These are phyloP conservation scores for Trissolcus japonicus DNA, from an alignment of 2,888 invertebrate species.

Conservation along the genomic window DNA sequence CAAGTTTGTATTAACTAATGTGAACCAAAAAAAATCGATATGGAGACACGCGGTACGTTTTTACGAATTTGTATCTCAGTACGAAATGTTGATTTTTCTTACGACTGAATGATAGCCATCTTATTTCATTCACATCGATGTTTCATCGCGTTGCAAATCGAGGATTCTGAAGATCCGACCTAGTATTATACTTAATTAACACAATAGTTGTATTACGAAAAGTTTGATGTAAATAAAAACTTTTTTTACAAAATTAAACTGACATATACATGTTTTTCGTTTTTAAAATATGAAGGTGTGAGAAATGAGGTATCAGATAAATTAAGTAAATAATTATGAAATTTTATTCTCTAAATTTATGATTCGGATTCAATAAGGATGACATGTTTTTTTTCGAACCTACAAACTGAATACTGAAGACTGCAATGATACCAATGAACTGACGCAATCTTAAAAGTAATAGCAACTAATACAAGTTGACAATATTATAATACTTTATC, in stretches of 20 bases:
- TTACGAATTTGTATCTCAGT: slow-evolving; percentile 17
- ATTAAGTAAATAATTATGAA: slow-evolving; percentile 24
- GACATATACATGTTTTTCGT: background rate
- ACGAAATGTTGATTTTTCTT: slow-evolving; percentile 14
- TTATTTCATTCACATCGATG: background rate
- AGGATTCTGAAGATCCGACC: slow-evolving; percentile 8
- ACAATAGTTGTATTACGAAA: slow-evolving; percentile 25
- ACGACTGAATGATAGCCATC: slow-evolving; percentile 12
- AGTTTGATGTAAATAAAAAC: slow-evolving; percentile 42
- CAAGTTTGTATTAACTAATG: slow-evolving; percentile 1
- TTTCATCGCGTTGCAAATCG: slow-evolving; percentile 20
- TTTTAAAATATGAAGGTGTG: background rate
- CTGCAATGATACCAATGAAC: background rate
- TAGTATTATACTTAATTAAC: slow-evolving; percentile 32
- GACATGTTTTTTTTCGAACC: no score
- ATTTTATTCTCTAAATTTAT: slow-evolving; percentile 7
- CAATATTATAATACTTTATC: no score
- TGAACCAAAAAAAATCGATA: slow-evolving; percentile 12
- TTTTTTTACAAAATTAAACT: slow-evolving; percentile 20
- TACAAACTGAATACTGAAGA: background rate
- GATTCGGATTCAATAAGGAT: no score
- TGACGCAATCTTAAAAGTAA: no score
- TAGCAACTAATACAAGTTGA: no score
- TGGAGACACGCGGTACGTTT: slow-evolving; percentile 1
- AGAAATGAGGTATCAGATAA: background rate